Percentiles rank a stretch among this genome's conserved stretches.
Conservation (phyloP, 2,888 invertebrate species). For the Serripes groenlandicus region DNA sequence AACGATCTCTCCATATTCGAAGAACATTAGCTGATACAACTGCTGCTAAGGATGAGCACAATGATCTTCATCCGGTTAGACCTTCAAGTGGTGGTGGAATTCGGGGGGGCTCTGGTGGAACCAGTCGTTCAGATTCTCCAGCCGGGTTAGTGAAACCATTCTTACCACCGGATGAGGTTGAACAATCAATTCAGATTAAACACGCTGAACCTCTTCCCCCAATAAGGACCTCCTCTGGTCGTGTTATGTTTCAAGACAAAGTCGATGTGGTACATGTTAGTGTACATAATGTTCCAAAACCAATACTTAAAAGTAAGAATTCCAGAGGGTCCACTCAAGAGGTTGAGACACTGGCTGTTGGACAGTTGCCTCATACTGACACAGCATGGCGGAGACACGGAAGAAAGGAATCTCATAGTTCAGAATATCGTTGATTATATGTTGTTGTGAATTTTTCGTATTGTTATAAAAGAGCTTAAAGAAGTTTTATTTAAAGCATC, state of each 20-base stretch:
- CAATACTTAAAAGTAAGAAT: constrained; percentile 55
- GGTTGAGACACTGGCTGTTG: constrained; percentile 79
- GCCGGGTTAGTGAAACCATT: constrained; percentile 74
- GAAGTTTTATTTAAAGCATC: background rate
- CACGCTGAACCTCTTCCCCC: constrained; percentile 71
- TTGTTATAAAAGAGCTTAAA: background rate
- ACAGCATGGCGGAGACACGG: constrained; percentile 70
- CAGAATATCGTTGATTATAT: constrained; percentile 70
- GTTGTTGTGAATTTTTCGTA: background rate
- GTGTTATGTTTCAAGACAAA: constrained; percentile 59
- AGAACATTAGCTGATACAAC: constrained; percentile 43
- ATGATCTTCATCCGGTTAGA: constrained; percentile 64
- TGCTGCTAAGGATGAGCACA: constrained; percentile 34
- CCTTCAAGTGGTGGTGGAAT: constrained; percentile 62
- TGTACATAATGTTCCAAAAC: constrained; percentile 63
- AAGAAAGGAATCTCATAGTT: constrained; percentile 78
- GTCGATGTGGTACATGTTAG: constrained; percentile 73
- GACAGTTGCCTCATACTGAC: constrained; percentile 72
- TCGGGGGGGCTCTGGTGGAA: constrained; percentile 66
- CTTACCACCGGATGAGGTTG: constrained; percentile 66
- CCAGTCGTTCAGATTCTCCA: constrained; percentile 75
- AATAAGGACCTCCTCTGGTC: constrained; percentile 69
- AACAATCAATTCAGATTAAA: constrained; percentile 63
- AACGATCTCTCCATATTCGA: constrained; percentile 62
- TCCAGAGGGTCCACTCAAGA: constrained; percentile 63